Evolutionary conservation across 2,888 invertebrate genomes (phyloP).

Genomic region (Tinea semifulvella): DNA sequence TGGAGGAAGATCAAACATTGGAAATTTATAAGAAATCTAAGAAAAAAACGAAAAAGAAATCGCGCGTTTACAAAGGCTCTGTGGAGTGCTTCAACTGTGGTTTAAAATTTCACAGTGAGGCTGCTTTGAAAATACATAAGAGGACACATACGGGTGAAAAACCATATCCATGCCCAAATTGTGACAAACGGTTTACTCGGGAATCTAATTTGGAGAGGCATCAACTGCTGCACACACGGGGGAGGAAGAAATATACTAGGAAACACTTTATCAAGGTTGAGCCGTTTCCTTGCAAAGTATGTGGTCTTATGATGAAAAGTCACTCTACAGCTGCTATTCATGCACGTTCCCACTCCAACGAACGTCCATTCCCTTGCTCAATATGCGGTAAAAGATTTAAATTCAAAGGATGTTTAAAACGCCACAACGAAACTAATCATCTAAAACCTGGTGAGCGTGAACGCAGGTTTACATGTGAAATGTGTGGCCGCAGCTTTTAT

Average conservation of each 20-base stretch:
- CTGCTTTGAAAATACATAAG: conserved; percentile 47
- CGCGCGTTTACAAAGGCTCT: not conserved
- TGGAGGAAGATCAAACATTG: not conserved
- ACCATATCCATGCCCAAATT: conserved; percentile 40
- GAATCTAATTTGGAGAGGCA: not conserved
- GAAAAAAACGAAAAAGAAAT: conserved; percentile 21
- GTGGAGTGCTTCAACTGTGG: conserved; percentile 29
- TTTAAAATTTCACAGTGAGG: conserved; percentile 32
- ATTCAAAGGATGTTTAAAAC: conserved; percentile 40
- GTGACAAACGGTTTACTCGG: conserved; percentile 29
- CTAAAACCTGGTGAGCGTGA: conserved; percentile 27
- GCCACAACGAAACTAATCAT: conserved; percentile 41
- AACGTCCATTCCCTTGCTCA: conserved; percentile 44
- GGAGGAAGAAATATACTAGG: not conserved
- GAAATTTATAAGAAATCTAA: conserved; percentile 16
- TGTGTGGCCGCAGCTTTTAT: conserved; percentile 49
- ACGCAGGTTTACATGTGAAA: conserved; percentile 48
- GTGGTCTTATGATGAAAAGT: conserved; percentile 36
- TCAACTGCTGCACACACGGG: not conserved
- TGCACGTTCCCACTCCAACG: conserved; percentile 50
- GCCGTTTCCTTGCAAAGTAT: conserved; percentile 40
- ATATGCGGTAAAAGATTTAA: conserved; percentile 36
- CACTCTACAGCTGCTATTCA: conserved; percentile 46
- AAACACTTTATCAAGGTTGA: conserved; percentile 20
- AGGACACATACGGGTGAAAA: conserved; percentile 52